These are phyloP conservation scores for Montipora capitata DNA, from an alignment of 92 coral and sea anemone species.

Conservation along the genomic window DNA sequence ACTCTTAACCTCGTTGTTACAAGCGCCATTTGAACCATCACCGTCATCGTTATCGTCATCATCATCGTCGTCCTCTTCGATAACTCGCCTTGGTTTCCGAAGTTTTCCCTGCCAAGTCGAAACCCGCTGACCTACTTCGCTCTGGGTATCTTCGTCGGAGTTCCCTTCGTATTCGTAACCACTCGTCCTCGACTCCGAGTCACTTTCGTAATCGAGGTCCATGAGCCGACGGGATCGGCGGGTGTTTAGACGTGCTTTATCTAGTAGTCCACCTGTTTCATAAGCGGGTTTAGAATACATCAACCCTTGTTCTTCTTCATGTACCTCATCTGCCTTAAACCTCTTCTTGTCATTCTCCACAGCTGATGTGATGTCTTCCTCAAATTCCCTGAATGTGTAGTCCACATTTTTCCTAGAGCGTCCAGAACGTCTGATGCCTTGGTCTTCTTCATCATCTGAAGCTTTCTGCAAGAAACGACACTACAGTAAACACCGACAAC, in stretches of 20 bases:
- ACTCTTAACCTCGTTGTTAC: constrained; percentile 22
- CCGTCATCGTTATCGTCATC: constrained; percentile 53
- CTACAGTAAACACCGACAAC: neutral
- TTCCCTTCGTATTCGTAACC: constrained; percentile 82
- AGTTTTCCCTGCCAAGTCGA: constrained; percentile 84
- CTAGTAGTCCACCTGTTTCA: constrained; percentile 36
- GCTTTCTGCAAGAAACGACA: constrained; percentile 60
- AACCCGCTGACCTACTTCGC: constrained; percentile 44
- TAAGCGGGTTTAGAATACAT: constrained; percentile 55
- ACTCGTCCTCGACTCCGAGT: constrained; percentile 88
- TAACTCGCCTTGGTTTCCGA: constrained; percentile 75
- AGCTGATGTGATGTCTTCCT: constrained; percentile 94
- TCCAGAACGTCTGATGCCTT: constrained; percentile 88
- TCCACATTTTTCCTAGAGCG: constrained; percentile 97
- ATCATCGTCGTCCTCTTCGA: constrained; percentile 76
- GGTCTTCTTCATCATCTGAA: constrained; percentile 81
- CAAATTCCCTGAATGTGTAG: constrained; percentile 97
- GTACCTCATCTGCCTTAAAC: constrained; percentile 74
- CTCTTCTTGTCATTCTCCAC: constrained; percentile 88
- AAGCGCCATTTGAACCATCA: constrained; percentile 26
- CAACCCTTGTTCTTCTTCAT: constrained; percentile 37
- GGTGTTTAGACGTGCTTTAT: constrained; percentile 9
- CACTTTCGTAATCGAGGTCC: constrained; percentile 88
- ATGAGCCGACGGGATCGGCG: constrained; percentile 90
- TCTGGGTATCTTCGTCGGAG: constrained; percentile 73